Evolutionary conservation across 2,797 vertebrate genomes (phyloP).

Genomic region (Triplophysa yarkandensis): DNA sequence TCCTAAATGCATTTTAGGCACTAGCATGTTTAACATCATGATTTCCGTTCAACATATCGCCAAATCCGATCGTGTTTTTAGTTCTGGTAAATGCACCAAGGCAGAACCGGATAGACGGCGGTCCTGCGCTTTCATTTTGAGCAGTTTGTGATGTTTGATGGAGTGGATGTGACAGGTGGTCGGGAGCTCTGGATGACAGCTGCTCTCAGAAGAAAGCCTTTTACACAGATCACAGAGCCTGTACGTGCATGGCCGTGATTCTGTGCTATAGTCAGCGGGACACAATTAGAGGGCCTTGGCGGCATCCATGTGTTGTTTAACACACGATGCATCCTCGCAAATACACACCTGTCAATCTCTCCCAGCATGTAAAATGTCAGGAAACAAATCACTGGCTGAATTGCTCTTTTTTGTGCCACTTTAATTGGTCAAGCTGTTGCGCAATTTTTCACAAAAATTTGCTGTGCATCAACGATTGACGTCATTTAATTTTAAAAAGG

Average conservation of each 20-base stretch:
- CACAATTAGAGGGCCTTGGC: slow-evolving; percentile 49
- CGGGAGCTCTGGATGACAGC: slow-evolving; percentile 48
- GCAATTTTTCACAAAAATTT: background rate
- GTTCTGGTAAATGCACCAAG: background rate
- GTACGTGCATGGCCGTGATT: slow-evolving; percentile 44
- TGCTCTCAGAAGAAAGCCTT: slow-evolving; percentile 50
- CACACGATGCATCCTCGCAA: background rate
- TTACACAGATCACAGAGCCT: slow-evolving; percentile 45
- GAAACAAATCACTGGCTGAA: slow-evolving; percentile 9
- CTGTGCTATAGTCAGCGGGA: slow-evolving; percentile 45
- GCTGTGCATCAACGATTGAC: background rate
- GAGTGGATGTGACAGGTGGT: slow-evolving; percentile 46
- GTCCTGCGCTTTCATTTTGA: background rate
- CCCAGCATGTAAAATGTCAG: background rate
- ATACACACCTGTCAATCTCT: slow-evolving; percentile 33
- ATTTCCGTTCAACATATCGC: background rate
- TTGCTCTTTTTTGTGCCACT: slow-evolving; percentile 3
- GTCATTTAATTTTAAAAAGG: background rate
- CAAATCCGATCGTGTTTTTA: background rate
- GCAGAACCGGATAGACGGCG: background rate
- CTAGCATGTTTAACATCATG: background rate
- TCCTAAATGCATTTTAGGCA: background rate
- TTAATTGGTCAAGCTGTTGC: slow-evolving; percentile 3
- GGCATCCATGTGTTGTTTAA: slow-evolving; percentile 17
- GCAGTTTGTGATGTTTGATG: slow-evolving; percentile 26